phyloP scores from a whole-genome alignment of 2,113 vertebrate species.

The Heterotis niloticus region DNA sequence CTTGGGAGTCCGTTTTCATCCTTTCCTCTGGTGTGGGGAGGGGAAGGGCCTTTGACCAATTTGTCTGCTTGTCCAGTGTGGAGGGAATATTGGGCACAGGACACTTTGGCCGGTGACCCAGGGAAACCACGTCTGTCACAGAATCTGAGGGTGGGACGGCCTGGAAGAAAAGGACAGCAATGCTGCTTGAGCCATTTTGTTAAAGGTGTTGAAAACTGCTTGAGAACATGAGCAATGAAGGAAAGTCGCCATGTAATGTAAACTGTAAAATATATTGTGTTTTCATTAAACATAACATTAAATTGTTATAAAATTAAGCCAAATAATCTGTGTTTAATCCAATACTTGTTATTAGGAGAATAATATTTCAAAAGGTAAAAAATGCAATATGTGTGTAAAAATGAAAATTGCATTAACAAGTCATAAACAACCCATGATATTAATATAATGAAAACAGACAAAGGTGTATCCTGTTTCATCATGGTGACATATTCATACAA shows the following conservation, averaged over 20 bases:
- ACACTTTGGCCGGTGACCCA: constrained; percentile 84
- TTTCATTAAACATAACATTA: not conserved
- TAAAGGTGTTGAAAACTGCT: constrained; percentile 1
- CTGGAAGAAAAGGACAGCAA: constrained; percentile 57
- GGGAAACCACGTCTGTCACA: constrained; percentile 71
- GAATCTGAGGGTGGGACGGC: constrained; percentile 77
- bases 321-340: not conserved
- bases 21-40: constrained; percentile 89
- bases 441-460: not conserved
- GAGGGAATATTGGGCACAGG: constrained; percentile 79
- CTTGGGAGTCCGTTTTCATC: constrained; percentile 82
- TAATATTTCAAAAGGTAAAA: not conserved
- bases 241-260: not conserved
- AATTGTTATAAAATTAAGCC: not conserved
- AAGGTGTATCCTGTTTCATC: not conserved
- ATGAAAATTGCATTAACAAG: too few relatives aligned
- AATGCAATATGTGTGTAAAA: not conserved
- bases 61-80: constrained; percentile 92
- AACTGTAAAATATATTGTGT: not conserved
- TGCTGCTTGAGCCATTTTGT: not conserved
- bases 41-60: constrained; percentile 89
- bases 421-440: too few relatives aligned
- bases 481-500: not conserved
- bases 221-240: not conserved
- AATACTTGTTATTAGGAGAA: not conserved